Evolutionary conservation across 1,140 invertebrate species (phyloP), one percentile per base, ranked within the genome.

Genomic region (Camponotus pennsylvanicus): DNA sequence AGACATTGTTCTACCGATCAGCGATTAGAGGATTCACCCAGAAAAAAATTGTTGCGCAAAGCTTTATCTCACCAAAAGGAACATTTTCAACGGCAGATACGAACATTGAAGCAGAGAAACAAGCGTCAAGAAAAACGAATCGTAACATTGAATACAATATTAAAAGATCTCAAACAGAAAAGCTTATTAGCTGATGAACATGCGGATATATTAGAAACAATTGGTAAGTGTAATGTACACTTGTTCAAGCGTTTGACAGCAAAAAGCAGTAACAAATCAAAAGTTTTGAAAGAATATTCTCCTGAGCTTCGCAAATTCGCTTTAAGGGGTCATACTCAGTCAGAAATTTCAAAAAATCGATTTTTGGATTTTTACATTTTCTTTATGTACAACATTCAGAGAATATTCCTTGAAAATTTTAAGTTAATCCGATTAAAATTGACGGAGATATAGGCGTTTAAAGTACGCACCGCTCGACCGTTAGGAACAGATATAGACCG

Each of bases 251-350:
- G 63, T 37, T 15, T 64, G 7, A 37, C 13, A 34, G 32, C 63
- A 64, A 64, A 64, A 37, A 64, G 1, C 27, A 27, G 34, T 37
- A 37, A 18, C 11, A 34, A 15, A 32, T 34, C 27, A 34, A 34
- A 13, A 15, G 13, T 64, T 71, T 32, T 42, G 18, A 52, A 70
- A 70, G 13, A 52, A 32, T 63, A 66, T 66, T 1, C 64, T 2
- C 2, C 34, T 66, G 64, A 66, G 18, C 34, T 66, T 66, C 34
- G 64, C 40, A 66, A 66, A 66, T 66, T 66, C 40, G 32, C 64
- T n/a, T 66, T 66, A n/a, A n/a, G n/a, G n/a, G n/a, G n/a, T n/a
- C n/a, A n/a, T n/a, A n/a, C n/a, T n/a, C n/a, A n/a, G n/a, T n/a
- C n/a, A n/a, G n/a, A n/a, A n/a, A n/a, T n/a, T n/a, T n/a, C n/a